These are phyloP conservation scores for Mesorhabditis belari DNA, from an alignment of 2,888 invertebrate species.

Conservation along the genomic window DNA sequence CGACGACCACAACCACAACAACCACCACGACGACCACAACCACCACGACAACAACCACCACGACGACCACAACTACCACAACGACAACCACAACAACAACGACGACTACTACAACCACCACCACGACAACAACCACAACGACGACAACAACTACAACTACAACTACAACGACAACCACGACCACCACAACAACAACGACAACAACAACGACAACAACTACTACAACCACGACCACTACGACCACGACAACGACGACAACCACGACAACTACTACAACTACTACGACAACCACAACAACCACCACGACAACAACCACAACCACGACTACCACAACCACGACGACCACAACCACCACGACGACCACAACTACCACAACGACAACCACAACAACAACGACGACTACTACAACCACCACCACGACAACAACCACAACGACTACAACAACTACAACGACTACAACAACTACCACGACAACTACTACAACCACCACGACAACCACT, in stretches of 20 bases:
- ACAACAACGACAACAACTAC: neutral
- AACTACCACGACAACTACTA: neutral
- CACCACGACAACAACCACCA: neutral
- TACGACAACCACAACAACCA: neutral
- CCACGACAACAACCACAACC: neutral
- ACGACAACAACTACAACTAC: neutral
- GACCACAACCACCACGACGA: neutral
- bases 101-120: neutral
- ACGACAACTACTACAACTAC: slow-evolving; percentile 1
- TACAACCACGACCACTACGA: neutral
- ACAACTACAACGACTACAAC: neutral
- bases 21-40: neutral
- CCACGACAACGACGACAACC: neutral
- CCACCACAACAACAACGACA: neutral
- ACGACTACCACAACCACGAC: neutral
- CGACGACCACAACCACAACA: neutral
- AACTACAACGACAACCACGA: neutral
- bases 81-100: neutral
- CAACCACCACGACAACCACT: neutral
- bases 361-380: slow-evolving; percentile 3
- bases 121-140: neutral
- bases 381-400: slow-evolving; percentile 6
- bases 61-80: neutral
- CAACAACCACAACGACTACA: neutral
- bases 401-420: slow-evolving; percentile 1